Base-by-base conservation (phyloP, 1,140 invertebrate species). In the Lepidostoma basale region DNA sequence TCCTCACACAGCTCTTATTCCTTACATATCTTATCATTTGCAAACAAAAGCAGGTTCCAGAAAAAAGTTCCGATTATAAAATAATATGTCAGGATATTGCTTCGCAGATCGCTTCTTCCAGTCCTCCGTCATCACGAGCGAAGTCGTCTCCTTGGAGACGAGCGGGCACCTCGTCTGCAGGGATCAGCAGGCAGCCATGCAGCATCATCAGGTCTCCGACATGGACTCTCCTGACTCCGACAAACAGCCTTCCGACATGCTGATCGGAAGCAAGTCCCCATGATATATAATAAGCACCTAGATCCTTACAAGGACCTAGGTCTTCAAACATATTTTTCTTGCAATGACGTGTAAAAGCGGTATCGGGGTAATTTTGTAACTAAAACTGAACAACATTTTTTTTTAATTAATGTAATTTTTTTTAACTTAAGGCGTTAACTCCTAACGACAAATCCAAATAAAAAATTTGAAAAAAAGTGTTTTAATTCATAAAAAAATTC, bases 21-120 rank as follows among this genome's bases (percentile, higher is more conserved):
- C n/a, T 18, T 5, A 1, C 3, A 45, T 2, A 49, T 49, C 45
- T 49, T 49, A 49, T 49, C 45, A 23, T 49, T 49, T 49, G 10
- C 18, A 22, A 49, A 22, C 45, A 23, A 18, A 49, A 49, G 25
- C 12, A 12, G 18, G 6, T 18, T 49, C n/a, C 45, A 26, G 45
- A n/a, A 49, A 49, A 22, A 23, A 49, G 45, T 23, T 18, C 26
- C 16, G 30, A 56, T 30, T 56, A 56, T 22, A 33, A 56, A 33
- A 30, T 33, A 33, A 56, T 56, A 30, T 36, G 52, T 56, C 30
- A 67, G 26, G 52, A 16, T 56, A 39, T 16, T 56, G 26, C 71
- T 67, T 73, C 75, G 16, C 73, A 83, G 81, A 83, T 72, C 80
- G 81, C 10, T 83, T 83, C 76, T 83, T 83, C 75, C 81, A 82